phyloP scores from a whole-genome alignment of 2,113 vertebrate species.

The Sus scrofa region T2T-Sscrofa CM000822.6:50161501-50162000 shows the following conservation, averaged over 20 bases:
- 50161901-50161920: background rate
- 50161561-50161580: too few species aligned
- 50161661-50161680: background rate
- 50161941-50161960: background rate
- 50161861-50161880: background rate
- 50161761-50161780: background rate
- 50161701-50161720: background rate
- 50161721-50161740: background rate
- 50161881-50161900: background rate
- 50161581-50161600: too few species aligned
- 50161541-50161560: too few species aligned
- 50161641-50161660: slow-evolving; percentile 14
- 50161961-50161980: background rate
- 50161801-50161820: background rate
- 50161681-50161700: background rate
- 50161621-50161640: background rate
- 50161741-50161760: background rate
- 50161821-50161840: background rate
- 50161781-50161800: background rate
- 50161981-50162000: background rate
- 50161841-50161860: background rate
- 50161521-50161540: too few species aligned
- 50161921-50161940: background rate
- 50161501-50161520: too few species aligned
- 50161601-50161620: background rate